Evolutionary conservation across 2,113 vertebrate species (phyloP).

Genomic region (Elanus axillaris): DNA sequence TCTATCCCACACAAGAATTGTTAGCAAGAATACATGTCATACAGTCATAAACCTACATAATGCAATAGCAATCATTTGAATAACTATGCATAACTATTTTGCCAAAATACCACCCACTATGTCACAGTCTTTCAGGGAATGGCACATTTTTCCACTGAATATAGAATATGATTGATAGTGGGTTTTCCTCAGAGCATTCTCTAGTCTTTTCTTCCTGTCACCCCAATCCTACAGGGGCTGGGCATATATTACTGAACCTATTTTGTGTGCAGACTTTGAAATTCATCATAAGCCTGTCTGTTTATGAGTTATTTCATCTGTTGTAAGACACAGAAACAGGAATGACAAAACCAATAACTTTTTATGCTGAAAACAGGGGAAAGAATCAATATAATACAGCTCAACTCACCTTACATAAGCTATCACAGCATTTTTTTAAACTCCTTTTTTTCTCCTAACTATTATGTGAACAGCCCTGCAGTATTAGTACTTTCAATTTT

Average conservation of each 20-base stretch:
- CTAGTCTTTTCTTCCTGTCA: not conserved
- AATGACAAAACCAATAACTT: not conserved
- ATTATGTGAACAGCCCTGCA: fast-evolving
- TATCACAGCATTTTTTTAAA: not conserved
- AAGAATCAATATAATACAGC: not conserved
- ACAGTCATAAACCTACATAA: not conserved
- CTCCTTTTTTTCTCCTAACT: not conserved
- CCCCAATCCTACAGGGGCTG: not conserved
- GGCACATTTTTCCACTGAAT: not conserved
- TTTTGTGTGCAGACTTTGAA: not conserved
- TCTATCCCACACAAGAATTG: not conserved
- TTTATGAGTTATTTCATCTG: not conserved
- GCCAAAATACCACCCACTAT: not conserved
- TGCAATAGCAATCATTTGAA: not conserved
- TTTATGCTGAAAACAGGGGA: not conserved
- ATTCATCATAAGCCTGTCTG: not conserved
- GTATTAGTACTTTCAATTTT: not conserved
- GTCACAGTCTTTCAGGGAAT: not conserved
- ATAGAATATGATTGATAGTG: not conserved
- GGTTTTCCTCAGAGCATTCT: not conserved
- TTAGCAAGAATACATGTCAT: not conserved
- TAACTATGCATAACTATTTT: not conserved
- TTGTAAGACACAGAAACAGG: not conserved
- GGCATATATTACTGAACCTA: not conserved
- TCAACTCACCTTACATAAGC: not conserved